Evolutionary conservation across 1,140 invertebrate species (phyloP).

Genomic region (Lucilia cuprina): DNA sequence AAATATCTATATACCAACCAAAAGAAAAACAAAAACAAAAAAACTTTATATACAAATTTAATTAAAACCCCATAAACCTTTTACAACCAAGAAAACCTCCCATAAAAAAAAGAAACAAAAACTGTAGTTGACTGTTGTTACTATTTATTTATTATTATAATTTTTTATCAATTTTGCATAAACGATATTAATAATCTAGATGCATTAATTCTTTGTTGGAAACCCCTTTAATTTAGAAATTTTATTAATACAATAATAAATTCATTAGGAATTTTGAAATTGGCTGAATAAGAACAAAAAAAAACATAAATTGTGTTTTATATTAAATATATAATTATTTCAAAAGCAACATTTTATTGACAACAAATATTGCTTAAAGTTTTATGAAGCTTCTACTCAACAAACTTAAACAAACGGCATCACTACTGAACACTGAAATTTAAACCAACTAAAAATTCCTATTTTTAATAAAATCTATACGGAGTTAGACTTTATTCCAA

Average conservation of each 20-base stretch:
- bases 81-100: neutral
- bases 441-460: too few species aligned
- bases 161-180: slow-evolving; percentile 24
- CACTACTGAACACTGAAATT: too few species aligned
- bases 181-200: slow-evolving; percentile 26
- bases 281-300: neutral
- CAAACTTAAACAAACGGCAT: too few species aligned
- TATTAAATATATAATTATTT: slow-evolving; percentile 7
- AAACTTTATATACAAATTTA: slow-evolving; percentile 1
- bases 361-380: neutral
- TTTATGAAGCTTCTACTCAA: too few species aligned
- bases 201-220: slow-evolving; percentile 30
- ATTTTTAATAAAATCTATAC: too few species aligned
- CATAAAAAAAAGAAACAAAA: neutral
- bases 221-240: slow-evolving; percentile 27
- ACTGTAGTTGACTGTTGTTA: slow-evolving; percentile 38
- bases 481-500: too few species aligned
- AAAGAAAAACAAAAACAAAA: neutral
- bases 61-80: neutral
- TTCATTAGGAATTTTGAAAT: neutral
- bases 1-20: neutral
- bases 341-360: neutral
- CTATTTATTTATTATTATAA: slow-evolving; percentile 28
- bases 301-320: neutral
- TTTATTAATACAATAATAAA: neutral